Base-by-base conservation (phyloP, 2,888 invertebrate genomes). In the Apoda limacodes region DNA sequence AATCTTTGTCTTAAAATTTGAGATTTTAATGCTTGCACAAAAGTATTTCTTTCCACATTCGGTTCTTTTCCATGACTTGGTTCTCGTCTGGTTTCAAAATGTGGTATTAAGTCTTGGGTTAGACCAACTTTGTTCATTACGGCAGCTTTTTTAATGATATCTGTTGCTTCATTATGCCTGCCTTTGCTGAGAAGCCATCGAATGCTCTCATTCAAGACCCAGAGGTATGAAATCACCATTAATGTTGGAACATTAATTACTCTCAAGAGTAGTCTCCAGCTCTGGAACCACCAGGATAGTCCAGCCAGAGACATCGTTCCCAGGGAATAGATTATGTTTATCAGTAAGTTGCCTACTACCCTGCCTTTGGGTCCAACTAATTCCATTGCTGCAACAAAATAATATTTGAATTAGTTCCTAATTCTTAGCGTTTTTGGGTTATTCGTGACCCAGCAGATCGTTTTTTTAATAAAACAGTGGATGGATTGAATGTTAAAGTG, bases 101-200 rank as follows among this genome's bases (percentile, higher is more conserved):
- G 56, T 6, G 70, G 66, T 1, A 59, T 46, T 4, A 83, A 44
- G 20, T 80, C 60, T 4, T 78, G 69, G n/a, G 75, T 51, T 27
- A 84, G 39, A 34, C 68, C 56, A 1, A 82, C 68, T 17, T 81
- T 81, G 41, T 90, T 90, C 33, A 87, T 81, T 51, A 76, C 82
- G 0, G 90, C 87, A 13, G 90, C 86, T 52, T 81, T 85, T n/a
- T 74, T 78, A 2, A 90, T 59, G 9, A 89, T 85, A 4, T 52
- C 59, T 29, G 85, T 76, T 0, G 89, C 90, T 50, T 88, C 85
- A 1, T 85, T 81, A 25, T 83, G 76, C 34, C 84, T 78, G 3
- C 86, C 85, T 56, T 89, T 88, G 29, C 87, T 87, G 7, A 92
- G 55, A 3, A 92, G 70, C 93, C 93, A 93, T 45, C 92, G 75